Percentiles rank a stretch among this genome's conserved stretches.
Evolutionary conservation across 2,888 invertebrate species (phyloP).

Genomic region (Latrodectus hesperus): DNA sequence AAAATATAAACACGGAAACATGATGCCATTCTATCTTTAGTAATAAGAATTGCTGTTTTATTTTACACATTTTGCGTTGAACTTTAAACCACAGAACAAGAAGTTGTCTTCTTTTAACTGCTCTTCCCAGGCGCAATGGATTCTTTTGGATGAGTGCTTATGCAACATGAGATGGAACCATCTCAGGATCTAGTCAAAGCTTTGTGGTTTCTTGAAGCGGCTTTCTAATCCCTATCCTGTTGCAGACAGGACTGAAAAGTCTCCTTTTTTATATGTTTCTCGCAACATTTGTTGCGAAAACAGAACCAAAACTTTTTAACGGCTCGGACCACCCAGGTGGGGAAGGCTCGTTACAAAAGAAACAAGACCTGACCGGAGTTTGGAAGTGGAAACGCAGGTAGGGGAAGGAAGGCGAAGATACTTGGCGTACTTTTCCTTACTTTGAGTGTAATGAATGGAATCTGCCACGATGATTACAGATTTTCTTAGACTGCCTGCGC

Average conservation of each 20-base stretch:
- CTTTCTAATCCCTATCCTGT: slow-evolving; percentile 27
- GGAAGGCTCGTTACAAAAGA: slow-evolving; percentile 25
- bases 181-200: slow-evolving; percentile 25
- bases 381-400: not conserved
- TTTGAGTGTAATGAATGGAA: slow-evolving; percentile 34
- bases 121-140: not conserved
- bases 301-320: slow-evolving; percentile 40
- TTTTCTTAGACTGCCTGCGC: not conserved
- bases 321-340: slow-evolving; percentile 51
- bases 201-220: slow-evolving; percentile 26
- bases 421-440: slow-evolving; percentile 34
- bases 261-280: slow-evolving; percentile 4
- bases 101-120: not conserved
- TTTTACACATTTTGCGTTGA: not conserved
- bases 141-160: not conserved
- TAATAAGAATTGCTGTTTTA: not conserved
- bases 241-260: slow-evolving; percentile 10
- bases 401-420: slow-evolving; percentile 27
- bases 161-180: not conserved
- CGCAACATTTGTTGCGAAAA: slow-evolving; percentile 59
- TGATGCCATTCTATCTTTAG: not conserved
- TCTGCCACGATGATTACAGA: slow-evolving; percentile 15
- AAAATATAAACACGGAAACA: too few relatives aligned
- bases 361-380: slow-evolving; percentile 8
- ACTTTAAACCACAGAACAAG: not conserved